These are phyloP conservation scores for Chelonus insularis DNA, from an alignment of 1,140 invertebrate species.

Conservation along the genomic window DNA sequence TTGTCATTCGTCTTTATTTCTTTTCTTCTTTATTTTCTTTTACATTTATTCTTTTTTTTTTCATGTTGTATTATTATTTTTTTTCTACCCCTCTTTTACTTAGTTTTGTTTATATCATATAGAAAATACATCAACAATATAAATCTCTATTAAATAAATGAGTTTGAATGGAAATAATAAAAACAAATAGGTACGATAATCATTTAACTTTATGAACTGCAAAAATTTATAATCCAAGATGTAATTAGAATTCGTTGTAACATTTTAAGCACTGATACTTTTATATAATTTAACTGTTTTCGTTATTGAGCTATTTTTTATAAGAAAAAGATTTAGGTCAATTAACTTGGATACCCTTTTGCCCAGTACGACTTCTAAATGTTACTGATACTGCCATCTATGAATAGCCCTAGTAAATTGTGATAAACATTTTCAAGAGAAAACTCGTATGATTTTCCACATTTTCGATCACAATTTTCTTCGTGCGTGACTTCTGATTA, in stretches of 20 bases:
- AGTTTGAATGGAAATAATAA: too few species aligned
- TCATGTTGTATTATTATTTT: not conserved
- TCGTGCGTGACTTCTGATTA: not conserved
- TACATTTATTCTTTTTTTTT: not conserved
- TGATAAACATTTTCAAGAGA: not conserved
- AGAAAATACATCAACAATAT: too few species aligned
- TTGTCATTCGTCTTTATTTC: not conserved
- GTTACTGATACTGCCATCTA: slow-evolving; percentile 14
- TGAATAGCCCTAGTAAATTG: not conserved
- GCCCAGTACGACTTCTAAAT: not conserved
- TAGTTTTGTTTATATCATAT: too few species aligned
- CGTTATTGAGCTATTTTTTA: too few species aligned
- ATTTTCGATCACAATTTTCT: not conserved
- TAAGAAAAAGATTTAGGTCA: too few species aligned
- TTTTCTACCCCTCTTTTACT: slow-evolving; percentile 1
- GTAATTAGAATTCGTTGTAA: too few species aligned
- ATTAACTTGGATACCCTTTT: not conserved
- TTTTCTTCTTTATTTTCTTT: not conserved
- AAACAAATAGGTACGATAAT: too few species aligned
- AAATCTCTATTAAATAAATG: too few species aligned
- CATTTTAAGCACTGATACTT: too few species aligned
- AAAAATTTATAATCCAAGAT: too few species aligned
- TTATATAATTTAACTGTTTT: too few species aligned
- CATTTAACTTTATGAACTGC: too few species aligned
- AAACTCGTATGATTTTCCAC: not conserved